phyloP scores from a whole-genome alignment of 2,797 vertebrate genomes.

The Cossypha dichroa region DNA sequence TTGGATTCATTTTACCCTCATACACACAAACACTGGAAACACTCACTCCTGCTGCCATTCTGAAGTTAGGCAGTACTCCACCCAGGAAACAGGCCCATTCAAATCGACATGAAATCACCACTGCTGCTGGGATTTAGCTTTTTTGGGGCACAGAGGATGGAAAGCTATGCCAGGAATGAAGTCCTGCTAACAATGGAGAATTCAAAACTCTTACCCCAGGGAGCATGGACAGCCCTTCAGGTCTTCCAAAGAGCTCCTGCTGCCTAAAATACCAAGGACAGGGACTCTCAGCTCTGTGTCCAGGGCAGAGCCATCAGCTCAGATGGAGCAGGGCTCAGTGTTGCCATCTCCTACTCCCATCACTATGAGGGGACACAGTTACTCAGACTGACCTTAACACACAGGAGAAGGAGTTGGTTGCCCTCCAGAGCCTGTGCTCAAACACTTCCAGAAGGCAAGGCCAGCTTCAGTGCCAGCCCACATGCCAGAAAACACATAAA shows the following conservation, averaged over 20 bases:
- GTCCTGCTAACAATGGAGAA: not conserved
- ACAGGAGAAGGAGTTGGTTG: not conserved
- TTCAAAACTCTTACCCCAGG: not conserved
- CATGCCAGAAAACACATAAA: not conserved
- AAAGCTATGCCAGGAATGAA: constrained; percentile 2
- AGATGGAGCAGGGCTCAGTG: too few relatives aligned
- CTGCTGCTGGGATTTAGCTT: not conserved
- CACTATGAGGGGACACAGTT: rapidly evolving
- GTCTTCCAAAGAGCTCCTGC: not conserved
- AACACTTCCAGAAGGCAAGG: not conserved
- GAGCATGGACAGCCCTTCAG: not conserved
- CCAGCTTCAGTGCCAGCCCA: not conserved
- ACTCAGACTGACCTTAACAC: not conserved
- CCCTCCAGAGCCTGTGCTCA: not conserved
- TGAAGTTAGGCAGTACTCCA: not conserved
- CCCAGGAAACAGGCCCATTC: not conserved
- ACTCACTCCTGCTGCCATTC: not conserved
- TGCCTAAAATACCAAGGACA: not conserved
- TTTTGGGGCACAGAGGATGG: not conserved
- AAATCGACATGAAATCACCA: not conserved
- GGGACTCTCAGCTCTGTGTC: not conserved
- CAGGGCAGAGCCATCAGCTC: not conserved
- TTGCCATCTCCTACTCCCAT: not conserved
- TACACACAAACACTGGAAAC: not conserved
- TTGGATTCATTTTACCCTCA: not conserved